Percentiles rank a stretch among this genome's conserved stretches.
Conservation (phyloP, 1,140 invertebrate genomes). For the Drosophila littoralis region DNA sequence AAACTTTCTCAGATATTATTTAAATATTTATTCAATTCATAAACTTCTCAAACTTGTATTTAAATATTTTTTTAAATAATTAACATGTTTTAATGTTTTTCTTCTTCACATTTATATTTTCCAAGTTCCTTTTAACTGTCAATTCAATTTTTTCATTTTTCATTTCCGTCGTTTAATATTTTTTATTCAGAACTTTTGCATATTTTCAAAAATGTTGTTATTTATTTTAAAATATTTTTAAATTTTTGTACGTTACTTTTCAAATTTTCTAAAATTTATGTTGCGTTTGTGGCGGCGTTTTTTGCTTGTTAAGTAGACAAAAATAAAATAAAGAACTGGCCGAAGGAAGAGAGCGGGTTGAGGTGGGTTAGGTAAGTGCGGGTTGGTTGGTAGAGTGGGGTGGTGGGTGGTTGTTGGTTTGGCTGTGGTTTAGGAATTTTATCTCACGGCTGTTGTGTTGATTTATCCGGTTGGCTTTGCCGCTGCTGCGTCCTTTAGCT, state of each 20-base stretch:
- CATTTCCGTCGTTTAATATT: background rate
- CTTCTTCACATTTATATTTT: too few species aligned
- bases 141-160: background rate
- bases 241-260: background rate
- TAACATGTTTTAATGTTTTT: too few species aligned
- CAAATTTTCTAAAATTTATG: background rate
- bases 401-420: background rate
- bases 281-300: background rate
- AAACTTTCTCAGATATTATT: too few species aligned
- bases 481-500: conserved; percentile 73
- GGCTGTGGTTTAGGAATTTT: conserved; percentile 7
- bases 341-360: background rate
- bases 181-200: too few species aligned
- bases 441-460: conserved; percentile 28
- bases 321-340: background rate
- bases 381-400: background rate
- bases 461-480: conserved; percentile 29
- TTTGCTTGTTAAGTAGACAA: background rate
- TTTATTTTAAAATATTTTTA: background rate
- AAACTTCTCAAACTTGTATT: too few species aligned
- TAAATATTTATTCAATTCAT: too few species aligned
- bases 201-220: background rate
- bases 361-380: conserved; percentile 1
- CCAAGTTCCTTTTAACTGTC: too few species aligned
- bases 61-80: too few species aligned